Conservation (phyloP, 1,140 invertebrate genomes). For the Cecropterus lyciades region DNA sequence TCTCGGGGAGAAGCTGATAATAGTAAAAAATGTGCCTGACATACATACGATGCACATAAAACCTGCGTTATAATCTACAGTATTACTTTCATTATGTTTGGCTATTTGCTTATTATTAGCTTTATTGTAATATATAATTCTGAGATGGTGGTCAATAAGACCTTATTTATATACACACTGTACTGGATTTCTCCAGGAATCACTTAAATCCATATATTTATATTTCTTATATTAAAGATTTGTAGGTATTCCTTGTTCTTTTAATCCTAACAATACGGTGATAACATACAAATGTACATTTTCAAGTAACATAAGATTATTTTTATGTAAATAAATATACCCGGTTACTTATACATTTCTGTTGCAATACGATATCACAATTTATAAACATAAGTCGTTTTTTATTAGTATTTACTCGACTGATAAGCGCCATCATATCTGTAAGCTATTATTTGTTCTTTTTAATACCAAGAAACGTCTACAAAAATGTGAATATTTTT, state of each 20-base stretch:
- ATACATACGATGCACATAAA: conserved; percentile 36
- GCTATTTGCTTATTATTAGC: not conserved
- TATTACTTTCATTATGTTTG: conserved; percentile 26
- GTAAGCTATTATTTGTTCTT: conserved; percentile 24
- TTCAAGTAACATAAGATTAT: not conserved
- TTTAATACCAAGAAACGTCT: conserved; percentile 21
- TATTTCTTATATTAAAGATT: too few species aligned
- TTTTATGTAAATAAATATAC: not conserved
- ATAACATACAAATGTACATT: too few species aligned
- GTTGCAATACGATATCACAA: conserved; percentile 1
- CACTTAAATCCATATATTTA: too few species aligned
- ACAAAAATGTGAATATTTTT: conserved; percentile 24
- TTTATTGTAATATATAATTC: not conserved
- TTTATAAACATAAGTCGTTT: not conserved
- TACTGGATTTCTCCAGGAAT: too few species aligned
- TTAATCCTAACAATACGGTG: too few species aligned
- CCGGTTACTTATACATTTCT: too few species aligned
- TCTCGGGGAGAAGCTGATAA: not conserved
- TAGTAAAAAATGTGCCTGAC: conserved; percentile 32
- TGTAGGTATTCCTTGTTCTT: too few species aligned
- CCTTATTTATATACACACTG: too few species aligned
- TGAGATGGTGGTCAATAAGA: not conserved
- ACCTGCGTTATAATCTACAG: conserved; percentile 7
- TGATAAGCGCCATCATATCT: conserved; percentile 7
- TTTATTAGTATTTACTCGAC: conserved; percentile 16